Percentiles rank a stretch among this genome's conserved stretches.
phyloP scores from a whole-genome alignment of 2,797 vertebrate species.

The Tapirus indicus region DNA sequence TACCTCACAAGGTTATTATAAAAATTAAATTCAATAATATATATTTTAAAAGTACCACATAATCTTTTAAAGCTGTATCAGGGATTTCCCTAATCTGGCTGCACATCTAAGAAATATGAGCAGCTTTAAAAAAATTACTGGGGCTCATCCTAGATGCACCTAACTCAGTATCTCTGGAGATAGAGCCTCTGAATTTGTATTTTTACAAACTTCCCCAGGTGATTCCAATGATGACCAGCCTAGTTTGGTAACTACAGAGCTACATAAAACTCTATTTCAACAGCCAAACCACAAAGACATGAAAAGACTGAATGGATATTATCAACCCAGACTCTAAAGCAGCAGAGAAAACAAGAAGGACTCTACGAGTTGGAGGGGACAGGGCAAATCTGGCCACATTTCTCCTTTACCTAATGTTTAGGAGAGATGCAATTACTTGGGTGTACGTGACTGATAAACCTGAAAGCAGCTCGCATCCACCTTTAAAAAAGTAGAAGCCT shows the following conservation, averaged over 20 bases:
- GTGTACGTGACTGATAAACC: background rate
- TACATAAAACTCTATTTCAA: background rate
- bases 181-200: background rate
- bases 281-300: background rate
- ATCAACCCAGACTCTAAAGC: constrained; percentile 26
- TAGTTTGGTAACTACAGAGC: background rate
- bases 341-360: background rate
- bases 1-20: constrained; percentile 51
- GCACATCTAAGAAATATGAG: constrained; percentile 17
- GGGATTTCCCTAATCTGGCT: background rate
- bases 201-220: background rate
- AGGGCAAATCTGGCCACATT: background rate
- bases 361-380: background rate
- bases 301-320: background rate
- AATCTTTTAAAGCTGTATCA: background rate
- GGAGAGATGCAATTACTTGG: background rate
- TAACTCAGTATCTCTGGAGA: background rate
- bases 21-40: constrained; percentile 52
- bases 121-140: background rate
- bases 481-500: background rate
- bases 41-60: background rate
- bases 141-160: background rate
- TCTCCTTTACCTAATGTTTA: background rate
- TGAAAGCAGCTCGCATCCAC: background rate
- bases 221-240: background rate